Evolutionary conservation across 2,113 vertebrate genomes (phyloP), one percentile per base, ranked within the genome.

Genomic region (Vimba vimba): DNA sequence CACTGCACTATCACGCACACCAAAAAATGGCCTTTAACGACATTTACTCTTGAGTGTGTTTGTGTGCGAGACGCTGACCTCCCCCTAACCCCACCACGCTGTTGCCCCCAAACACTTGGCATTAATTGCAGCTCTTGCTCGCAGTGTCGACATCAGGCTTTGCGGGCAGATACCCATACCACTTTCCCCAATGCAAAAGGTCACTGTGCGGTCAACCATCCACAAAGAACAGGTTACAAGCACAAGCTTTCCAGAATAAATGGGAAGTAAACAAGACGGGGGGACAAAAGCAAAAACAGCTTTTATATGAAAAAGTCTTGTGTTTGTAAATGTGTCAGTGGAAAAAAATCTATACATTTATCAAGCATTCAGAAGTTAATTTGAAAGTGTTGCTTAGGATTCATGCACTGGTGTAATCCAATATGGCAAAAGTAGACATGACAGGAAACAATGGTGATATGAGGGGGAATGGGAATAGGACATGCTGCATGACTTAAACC

Each of bases 11-110:
- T 93, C 94, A 94, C 90, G 92, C 87, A 87, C 91, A 89, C 91
- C 79, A 82, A 92, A 90, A 89, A 84, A 89, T 95, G 94, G 93
- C 94, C 93, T 95, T 95, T 94, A 94, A 91, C 90, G 93, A 94
- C 94, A 94, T 95, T 95, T 92, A 87, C 90, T 84, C 79, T 19
- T 19, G 85, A 87, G 92, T 59, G 52, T 87, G 84, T 91, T 88
- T 89, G 76, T 89, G 86, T 86, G 90, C 81, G 90, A 86, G 87
- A 90, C 21, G 79, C 90, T 85, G 83, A 73, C 76, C 79, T 80
- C 87, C 19, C 17, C 13, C 43, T 85, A 79, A 85, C 85, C 83
- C 62, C 73, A 45, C 71, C 64, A 68, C 43, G 27, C 47, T 57
- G 66, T 75, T 78, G 69, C 74, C 84, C 74, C 82, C 64, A 78